phyloP scores from a whole-genome alignment of 2,797 vertebrate genomes.

The Myotis myotis region DNA sequence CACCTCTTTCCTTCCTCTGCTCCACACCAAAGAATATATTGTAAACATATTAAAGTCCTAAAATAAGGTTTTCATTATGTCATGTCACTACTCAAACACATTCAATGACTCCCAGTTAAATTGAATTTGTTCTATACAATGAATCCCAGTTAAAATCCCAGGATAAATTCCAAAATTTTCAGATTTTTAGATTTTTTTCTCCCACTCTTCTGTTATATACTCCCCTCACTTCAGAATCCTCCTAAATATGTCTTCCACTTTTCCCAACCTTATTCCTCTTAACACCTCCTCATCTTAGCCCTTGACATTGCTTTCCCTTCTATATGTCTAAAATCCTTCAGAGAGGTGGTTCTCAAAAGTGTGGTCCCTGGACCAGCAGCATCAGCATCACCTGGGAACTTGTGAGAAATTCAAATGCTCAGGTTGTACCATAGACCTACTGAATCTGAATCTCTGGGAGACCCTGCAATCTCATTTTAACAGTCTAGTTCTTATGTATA shows the following conservation, averaged over 20 bases:
- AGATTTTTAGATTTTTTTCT: not conserved
- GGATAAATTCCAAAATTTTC: constrained; percentile 29
- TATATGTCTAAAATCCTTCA: not conserved
- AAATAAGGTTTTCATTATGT: constrained; percentile 24
- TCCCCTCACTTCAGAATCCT: not conserved
- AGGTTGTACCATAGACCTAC: not conserved
- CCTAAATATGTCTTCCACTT: not conserved
- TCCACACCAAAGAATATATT: not conserved
- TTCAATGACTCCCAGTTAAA: constrained; percentile 19
- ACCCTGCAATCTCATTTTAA: not conserved
- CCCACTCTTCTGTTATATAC: not conserved
- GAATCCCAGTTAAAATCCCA: not conserved
- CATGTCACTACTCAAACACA: constrained; percentile 4
- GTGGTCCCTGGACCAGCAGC: not conserved
- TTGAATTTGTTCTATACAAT: not conserved
- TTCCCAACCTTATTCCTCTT: not conserved
- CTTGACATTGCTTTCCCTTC: not conserved
- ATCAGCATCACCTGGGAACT: not conserved
- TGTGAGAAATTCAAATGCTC: constrained; percentile 17
- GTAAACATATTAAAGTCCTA: constrained; percentile 3
- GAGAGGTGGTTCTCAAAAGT: not conserved
- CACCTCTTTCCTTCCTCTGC: not conserved
- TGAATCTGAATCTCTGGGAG: not conserved
- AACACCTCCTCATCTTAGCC: not conserved
- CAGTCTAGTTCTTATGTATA: not conserved